These are phyloP conservation scores for Cebus imitator DNA, from an alignment of 2,113 vertebrate genomes.

Conservation along the genomic window DNA sequence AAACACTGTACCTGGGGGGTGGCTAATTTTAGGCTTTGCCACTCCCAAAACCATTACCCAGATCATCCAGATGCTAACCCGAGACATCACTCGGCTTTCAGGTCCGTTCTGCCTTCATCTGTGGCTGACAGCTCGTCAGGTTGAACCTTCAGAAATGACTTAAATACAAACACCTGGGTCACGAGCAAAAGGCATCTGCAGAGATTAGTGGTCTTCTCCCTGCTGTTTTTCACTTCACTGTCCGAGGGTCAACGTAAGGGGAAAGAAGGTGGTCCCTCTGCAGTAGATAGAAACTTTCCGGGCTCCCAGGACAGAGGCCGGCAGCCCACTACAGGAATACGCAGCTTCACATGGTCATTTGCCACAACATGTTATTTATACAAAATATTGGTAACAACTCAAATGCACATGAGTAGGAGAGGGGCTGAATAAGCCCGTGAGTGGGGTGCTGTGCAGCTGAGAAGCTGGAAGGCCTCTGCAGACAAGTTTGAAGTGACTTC, in stretches of 20 bases:
- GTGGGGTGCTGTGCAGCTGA: rapidly evolving
- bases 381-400: background rate
- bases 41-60: too few species aligned
- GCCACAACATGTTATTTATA: background rate
- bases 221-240: background rate
- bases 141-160: background rate
- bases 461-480: background rate
- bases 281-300: too few species aligned
- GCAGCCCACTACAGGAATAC: background rate
- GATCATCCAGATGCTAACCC: rapidly evolving
- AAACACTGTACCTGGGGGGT: rapidly evolving
- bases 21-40: background rate
- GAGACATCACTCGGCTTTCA: too few species aligned
- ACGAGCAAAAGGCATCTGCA: background rate
- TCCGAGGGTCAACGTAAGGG: too few species aligned
- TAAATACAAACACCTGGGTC: background rate
- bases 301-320: rapidly evolving
- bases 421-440: rapidly evolving
- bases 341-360: background rate
- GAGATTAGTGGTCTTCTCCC: background rate
- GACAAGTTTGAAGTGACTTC: background rate
- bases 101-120: rapidly evolving
- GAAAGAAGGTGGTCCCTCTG: too few species aligned
- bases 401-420: background rate
- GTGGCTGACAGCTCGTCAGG: background rate